Conservation (phyloP, 2,797 vertebrate species). For the Holocentrus rufus region DNA sequence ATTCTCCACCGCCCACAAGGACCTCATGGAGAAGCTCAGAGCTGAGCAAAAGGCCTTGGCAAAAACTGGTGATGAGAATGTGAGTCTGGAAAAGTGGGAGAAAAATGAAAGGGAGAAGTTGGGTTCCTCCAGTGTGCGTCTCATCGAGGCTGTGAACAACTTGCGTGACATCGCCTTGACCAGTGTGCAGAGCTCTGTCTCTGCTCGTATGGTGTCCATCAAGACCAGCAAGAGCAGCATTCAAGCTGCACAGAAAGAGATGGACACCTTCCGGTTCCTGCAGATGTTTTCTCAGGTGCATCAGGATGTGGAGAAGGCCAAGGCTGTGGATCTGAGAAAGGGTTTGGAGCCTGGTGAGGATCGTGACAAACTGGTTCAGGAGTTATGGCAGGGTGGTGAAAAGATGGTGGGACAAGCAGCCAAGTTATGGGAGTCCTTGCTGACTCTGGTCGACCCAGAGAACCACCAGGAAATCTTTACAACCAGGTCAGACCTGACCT, state of each 20-base stretch:
- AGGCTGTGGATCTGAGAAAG: constrained; percentile 60
- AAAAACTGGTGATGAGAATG: constrained; percentile 22
- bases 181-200: constrained; percentile 65
- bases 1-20: constrained; percentile 70
- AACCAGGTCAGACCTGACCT: constrained; percentile 34
- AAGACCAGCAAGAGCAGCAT: constrained; percentile 60
- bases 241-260: constrained; percentile 58
- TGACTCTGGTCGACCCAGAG: constrained; percentile 70
- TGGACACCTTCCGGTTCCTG: constrained; percentile 72
- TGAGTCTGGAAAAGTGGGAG: constrained; percentile 67
- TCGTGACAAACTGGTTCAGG: constrained; percentile 53
- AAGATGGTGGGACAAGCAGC: constrained; percentile 42
- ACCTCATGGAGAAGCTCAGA: constrained; percentile 59
- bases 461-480: constrained; percentile 25
- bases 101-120: constrained; percentile 56
- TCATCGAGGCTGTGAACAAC: constrained; percentile 54
- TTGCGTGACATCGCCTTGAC: constrained; percentile 56
- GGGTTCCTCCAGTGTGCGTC: constrained; percentile 26
- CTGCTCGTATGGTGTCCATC: constrained; percentile 63
- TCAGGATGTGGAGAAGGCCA: constrained; percentile 68
- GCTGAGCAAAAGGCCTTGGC: constrained; percentile 45
- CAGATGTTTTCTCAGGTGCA: constrained; percentile 72
- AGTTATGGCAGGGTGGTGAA: constrained; percentile 47
- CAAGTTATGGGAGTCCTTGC: constrained; percentile 47
- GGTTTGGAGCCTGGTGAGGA: constrained; percentile 62